Evolutionary conservation across 2,113 vertebrate species (phyloP), one percentile per base, ranked within the genome.

Genomic region (Oophaga pumilio): DNA sequence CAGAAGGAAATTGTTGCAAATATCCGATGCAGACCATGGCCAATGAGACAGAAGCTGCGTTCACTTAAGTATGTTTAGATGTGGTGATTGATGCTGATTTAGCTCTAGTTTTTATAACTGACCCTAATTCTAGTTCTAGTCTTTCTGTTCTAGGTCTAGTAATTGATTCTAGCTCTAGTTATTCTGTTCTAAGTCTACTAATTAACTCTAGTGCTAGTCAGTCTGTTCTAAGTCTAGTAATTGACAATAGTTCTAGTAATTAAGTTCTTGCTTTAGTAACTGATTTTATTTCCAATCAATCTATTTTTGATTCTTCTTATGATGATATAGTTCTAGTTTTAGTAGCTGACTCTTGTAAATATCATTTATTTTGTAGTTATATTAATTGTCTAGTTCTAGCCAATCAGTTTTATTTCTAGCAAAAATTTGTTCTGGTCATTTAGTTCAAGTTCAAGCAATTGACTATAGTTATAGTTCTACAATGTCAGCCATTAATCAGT

Each of bases 1-100:
- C 98, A 99, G 94, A 99, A 99, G 87, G 98, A 99, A 83, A 96
- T 99, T 52, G 96, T 99, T 83, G 95, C 97, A 84, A 97, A 97
- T 85, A 97, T 99, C 86, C 95, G 96, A 80, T 96, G 96, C 90
- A 92, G 97, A 89, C 96, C 98, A 0, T 99, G 98, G 98, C 96
- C 97, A 0, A 99, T 99, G 96, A 94, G 95, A 82, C 97, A 97
- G 92, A 99, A 99, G 92, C 95, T 99, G 53, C 93, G 94, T 93
- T 96, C 93, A 0, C 92, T 99, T 60, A 97, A 97, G 98, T 99
- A 95, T 91, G 28, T 6, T 73, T 15, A 60, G 22, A 49, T 49
- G 18, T 10, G 14, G 71, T 22, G 17, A 43, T 8, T 2, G 5
- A 73, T 7, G 8, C 13, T 33, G 17, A 11, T 4, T 68, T 24